Evolutionary conservation across 1,140 invertebrate species (phyloP).

Genomic region (Megalopta genalis): DNA sequence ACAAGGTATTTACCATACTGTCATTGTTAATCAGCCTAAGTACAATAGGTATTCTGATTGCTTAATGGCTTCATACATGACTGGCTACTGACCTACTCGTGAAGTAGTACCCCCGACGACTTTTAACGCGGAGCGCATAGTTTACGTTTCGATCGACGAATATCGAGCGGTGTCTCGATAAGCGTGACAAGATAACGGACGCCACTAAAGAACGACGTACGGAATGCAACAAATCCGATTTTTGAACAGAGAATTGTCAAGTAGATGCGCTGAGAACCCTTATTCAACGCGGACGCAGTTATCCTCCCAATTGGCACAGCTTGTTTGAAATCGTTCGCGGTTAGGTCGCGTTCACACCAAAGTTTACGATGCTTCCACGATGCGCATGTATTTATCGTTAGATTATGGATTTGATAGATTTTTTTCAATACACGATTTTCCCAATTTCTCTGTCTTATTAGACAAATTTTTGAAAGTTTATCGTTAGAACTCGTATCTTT

Average conservation of each 20-base stretch:
- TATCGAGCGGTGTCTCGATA: neutral
- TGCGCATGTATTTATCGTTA: neutral
- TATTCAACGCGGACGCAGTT: constrained; percentile 38
- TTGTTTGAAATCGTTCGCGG: constrained; percentile 42
- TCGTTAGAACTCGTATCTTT: too few species aligned
- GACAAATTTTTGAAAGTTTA: too few species aligned
- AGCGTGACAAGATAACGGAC: too few species aligned
- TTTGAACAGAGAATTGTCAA: constrained; percentile 25
- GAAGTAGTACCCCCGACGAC: neutral
- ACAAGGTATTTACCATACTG: constrained; percentile 31
- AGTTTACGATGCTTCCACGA: neutral
- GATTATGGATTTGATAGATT: too few species aligned
- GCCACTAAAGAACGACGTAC: neutral
- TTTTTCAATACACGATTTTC: too few species aligned
- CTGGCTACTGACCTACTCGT: constrained; percentile 34
- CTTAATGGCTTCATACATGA: constrained; percentile 43
- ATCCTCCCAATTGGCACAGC: constrained; percentile 39
- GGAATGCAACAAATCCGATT: constrained; percentile 1
- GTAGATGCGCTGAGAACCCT: constrained; percentile 32
- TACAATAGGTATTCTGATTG: constrained; percentile 44
- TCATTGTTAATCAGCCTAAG: constrained; percentile 39
- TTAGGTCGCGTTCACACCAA: constrained; percentile 42
- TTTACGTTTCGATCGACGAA: neutral
- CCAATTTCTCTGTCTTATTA: too few species aligned
- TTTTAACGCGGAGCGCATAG: too few species aligned